Base-by-base conservation (phyloP, 2,113 vertebrate genomes). In the Austrofundulus limnaeus region DNA sequence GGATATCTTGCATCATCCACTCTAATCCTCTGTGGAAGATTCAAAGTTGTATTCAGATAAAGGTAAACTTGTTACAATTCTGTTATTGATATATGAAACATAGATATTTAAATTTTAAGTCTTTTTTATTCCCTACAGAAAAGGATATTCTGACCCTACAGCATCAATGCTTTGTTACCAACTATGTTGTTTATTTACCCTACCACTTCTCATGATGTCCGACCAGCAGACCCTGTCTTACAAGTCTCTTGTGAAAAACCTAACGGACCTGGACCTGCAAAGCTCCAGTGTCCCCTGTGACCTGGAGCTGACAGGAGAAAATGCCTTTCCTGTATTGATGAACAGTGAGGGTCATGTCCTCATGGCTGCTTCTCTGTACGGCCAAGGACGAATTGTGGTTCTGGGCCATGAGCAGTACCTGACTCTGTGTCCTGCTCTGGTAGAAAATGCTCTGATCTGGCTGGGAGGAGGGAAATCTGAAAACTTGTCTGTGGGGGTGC, bases 311-410 rank as follows among this genome's bases (percentile, higher is more conserved):
- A 87, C 50, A 8, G 91, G 92, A 47, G 83, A 88, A 34, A 34
- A 34, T n/a, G 80, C 92, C 31, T 91, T 92, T 50, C 90, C 92
- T 11, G 81, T 93, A 23, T 58, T 77, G 45, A 86, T 92, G 75
- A 90, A 88, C 74, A 80, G 81, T 19, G 50, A 20, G 46, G 88
- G 84, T 20, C 86, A 93, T 49, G 85, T 90, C 2, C 80, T 92
- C 17, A 90, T 92, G 79, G 93, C 91, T 12, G 90, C 89, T 16
- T 91, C 93, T 21, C 61, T 66, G 31, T 87, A 94, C 0, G 94
- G 94, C 28, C 70, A 85, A 20, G 95, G 95, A 39, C 89, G 84
- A 74, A 10, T 34, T 34, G 31, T 34, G 31, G 31, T 34, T 9
- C 31, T 34, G 31, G 2, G 31, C 2, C 31, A 34, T 34, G 31